Conservation (phyloP, 2,113 vertebrate genomes). For the Manacus vitellinus region DNA sequence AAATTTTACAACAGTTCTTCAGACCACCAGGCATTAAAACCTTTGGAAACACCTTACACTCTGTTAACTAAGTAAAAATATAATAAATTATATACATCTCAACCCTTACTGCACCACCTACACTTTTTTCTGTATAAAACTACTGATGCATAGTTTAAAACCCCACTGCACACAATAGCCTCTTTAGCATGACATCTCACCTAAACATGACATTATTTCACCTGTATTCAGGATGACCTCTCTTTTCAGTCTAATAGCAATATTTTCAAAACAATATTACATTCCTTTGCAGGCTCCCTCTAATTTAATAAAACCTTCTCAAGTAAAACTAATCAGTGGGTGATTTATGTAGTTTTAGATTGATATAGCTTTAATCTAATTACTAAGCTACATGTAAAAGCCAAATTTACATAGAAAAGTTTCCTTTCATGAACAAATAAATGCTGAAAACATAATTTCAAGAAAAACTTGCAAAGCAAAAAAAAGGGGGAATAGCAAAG, state of each 20-base stretch:
- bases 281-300: neutral
- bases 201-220: neutral
- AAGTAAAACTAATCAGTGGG: neutral
- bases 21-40: neutral
- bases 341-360: neutral
- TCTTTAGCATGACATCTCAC: neutral
- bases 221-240: neutral
- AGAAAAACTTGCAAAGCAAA: neutral
- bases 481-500: neutral
- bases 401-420: neutral
- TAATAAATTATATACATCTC: neutral
- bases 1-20: neutral
- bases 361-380: neutral
- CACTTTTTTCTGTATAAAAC: neutral
- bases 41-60: neutral
- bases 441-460: neutral
- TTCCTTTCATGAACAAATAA: slow-evolving; percentile 13
- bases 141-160: neutral
- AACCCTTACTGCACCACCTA: neutral
- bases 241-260: neutral
- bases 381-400: neutral
- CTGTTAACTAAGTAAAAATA: neutral
- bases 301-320: neutral
- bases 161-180: neutral
- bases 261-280: neutral